Evolutionary conservation across 2,113 vertebrate species (phyloP).

Genomic region (Tricholaema leucomelas): DNA sequence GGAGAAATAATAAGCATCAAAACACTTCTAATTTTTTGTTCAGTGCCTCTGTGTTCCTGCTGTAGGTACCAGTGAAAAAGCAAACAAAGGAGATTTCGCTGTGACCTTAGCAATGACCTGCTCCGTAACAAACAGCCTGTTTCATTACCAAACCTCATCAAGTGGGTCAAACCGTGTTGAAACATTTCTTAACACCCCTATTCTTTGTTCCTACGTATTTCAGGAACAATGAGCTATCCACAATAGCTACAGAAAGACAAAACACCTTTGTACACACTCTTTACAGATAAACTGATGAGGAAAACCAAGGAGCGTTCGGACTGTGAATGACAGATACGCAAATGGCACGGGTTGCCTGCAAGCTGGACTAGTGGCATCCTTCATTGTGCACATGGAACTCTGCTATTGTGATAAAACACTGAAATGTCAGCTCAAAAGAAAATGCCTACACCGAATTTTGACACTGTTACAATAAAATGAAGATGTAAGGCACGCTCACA

Average conservation of each 20-base stretch:
- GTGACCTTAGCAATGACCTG: conserved; percentile 22
- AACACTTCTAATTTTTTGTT: not conserved
- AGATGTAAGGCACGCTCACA: conserved; percentile 10
- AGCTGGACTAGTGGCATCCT: conserved; percentile 30
- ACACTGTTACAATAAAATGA: not conserved
- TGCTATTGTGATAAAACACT: conserved; percentile 26
- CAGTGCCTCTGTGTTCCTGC: not conserved
- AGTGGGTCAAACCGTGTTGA: conserved; percentile 23
- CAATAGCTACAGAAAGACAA: conserved; percentile 49
- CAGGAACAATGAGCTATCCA: conserved; percentile 43
- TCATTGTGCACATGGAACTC: conserved; percentile 23
- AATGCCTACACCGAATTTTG: conserved; percentile 13
- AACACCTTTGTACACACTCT: conserved; percentile 41
- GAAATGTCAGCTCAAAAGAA: not conserved
- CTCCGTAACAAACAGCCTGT: not conserved
- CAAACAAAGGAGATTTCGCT: conserved; percentile 7
- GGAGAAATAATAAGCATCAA: not conserved
- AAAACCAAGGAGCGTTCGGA: conserved; percentile 53
- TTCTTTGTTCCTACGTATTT: conserved; percentile 22
- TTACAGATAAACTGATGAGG: conserved; percentile 46
- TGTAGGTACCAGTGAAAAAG: not conserved
- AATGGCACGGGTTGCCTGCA: conserved; percentile 24
- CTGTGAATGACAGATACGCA: conserved; percentile 60
- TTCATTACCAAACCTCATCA: conserved; percentile 18
- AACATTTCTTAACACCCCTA: conserved; percentile 23